phyloP scores from a whole-genome alignment of 2,888 invertebrate genomes.

The Tetheella fluctuosa region DNA sequence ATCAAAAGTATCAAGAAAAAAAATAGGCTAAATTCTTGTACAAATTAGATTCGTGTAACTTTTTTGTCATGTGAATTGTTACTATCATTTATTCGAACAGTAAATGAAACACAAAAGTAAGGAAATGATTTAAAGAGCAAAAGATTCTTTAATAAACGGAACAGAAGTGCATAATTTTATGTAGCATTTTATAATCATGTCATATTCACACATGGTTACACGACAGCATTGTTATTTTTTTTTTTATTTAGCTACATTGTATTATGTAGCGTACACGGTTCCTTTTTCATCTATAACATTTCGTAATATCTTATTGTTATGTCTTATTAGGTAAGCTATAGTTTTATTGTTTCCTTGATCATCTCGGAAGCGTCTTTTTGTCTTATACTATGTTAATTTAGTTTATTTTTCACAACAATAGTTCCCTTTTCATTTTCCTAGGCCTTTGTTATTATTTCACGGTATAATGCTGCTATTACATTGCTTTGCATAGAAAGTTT shows the following conservation, averaged over 20 bases:
- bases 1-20: no score
- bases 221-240: slow-evolving; percentile 16
- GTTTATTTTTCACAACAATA: neutral
- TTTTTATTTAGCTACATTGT: slow-evolving; percentile 35
- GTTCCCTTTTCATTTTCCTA: neutral
- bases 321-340: slow-evolving; percentile 42
- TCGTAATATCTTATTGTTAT: slow-evolving; percentile 39
- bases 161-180: neutral
- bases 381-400: neutral
- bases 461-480: neutral
- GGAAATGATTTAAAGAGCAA: neutral
- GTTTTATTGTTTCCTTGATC: slow-evolving; percentile 36
- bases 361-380: slow-evolving; percentile 13
- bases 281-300: slow-evolving; percentile 26
- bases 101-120: neutral
- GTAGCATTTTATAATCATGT: neutral
- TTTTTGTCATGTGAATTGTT: slow-evolving; percentile 10
- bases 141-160: slow-evolving; percentile 7
- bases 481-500: neutral
- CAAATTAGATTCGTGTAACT: neutral
- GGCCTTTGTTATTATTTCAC: neutral
- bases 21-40: neutral
- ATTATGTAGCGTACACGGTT: slow-evolving; percentile 17
- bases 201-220: slow-evolving; percentile 26
- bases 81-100: slow-evolving; percentile 12